phyloP scores from a whole-genome alignment of 1,140 invertebrate genomes.

The Pseudoatta argentina region DNA sequence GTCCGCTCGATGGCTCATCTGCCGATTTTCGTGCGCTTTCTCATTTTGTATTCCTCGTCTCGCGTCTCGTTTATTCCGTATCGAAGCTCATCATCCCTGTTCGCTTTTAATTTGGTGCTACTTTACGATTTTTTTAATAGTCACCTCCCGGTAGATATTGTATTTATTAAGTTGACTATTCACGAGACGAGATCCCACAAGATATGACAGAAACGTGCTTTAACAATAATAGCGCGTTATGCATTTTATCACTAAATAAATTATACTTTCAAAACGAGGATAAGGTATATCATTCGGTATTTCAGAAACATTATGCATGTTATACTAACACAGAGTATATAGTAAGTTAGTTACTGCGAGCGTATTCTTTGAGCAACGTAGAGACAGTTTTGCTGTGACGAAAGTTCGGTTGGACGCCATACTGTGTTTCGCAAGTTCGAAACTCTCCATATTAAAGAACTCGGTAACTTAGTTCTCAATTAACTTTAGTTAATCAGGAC shows the following conservation, averaged over 20 bases:
- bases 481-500: slow-evolving; percentile 38
- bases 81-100: slow-evolving; percentile 9
- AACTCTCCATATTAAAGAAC: slow-evolving; percentile 51
- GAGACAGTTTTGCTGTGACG: slow-evolving; percentile 9
- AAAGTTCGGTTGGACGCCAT: slow-evolving; percentile 35
- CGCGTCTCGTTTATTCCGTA: slow-evolving; percentile 5
- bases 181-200: background rate
- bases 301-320: background rate
- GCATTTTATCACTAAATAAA: slow-evolving; percentile 29
- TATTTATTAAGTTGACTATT: slow-evolving; percentile 19
- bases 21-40: slow-evolving; percentile 23
- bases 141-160: background rate
- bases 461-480: slow-evolving; percentile 40
- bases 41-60: slow-evolving; percentile 39
- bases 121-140: background rate
- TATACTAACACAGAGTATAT: background rate
- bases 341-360: background rate
- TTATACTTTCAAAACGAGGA: slow-evolving; percentile 28
- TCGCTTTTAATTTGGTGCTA: slow-evolving; percentile 41
- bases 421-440: slow-evolving; percentile 14
- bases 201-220: background rate
- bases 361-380: slow-evolving; percentile 3
- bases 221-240: background rate
- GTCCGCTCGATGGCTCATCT: background rate
- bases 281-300: background rate